Evolutionary conservation across 2,797 vertebrate species (phyloP).

Genomic region (Myoxocephalus aenaeus): DNA sequence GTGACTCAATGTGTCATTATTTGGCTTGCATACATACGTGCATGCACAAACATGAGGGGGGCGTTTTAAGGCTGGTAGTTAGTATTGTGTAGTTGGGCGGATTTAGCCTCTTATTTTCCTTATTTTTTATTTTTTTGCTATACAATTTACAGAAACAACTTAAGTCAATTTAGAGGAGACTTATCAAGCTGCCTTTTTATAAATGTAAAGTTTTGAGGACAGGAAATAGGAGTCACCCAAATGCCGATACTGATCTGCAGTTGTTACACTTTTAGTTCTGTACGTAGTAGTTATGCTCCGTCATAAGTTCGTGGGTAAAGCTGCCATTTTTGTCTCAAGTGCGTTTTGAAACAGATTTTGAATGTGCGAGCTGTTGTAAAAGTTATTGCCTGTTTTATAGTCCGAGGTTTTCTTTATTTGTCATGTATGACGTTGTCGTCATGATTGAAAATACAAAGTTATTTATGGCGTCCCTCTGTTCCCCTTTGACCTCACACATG

Average conservation of each 20-base stretch:
- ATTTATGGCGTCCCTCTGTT: slow-evolving; percentile 38
- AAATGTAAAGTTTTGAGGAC: slow-evolving; percentile 46
- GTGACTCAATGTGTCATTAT: slow-evolving; percentile 53
- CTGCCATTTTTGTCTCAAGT: slow-evolving; percentile 65
- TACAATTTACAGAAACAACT: slow-evolving; percentile 18
- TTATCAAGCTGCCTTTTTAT: slow-evolving; percentile 73
- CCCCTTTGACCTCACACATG: slow-evolving; percentile 13
- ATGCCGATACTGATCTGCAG: slow-evolving; percentile 47
- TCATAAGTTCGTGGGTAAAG: slow-evolving; percentile 34
- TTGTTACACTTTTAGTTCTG: slow-evolving; percentile 49
- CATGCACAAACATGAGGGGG: slow-evolving; percentile 57
- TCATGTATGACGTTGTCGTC: slow-evolving; percentile 40
- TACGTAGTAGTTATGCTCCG: slow-evolving; percentile 24
- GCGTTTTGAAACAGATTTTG: slow-evolving; percentile 38
- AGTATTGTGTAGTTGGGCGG: slow-evolving; percentile 5
- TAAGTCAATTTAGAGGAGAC: slow-evolving; percentile 34
- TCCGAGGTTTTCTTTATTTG: slow-evolving; percentile 32
- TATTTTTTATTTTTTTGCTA: background rate
- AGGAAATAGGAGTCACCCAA: slow-evolving; percentile 30
- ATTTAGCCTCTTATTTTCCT: slow-evolving; percentile 9
- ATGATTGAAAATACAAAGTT: slow-evolving; percentile 44
- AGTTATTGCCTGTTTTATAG: slow-evolving; percentile 37
- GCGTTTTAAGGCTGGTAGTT: slow-evolving; percentile 44
- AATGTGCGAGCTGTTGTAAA: slow-evolving; percentile 60
- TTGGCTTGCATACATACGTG: slow-evolving; percentile 50